Base-by-base conservation (phyloP, 2,797 vertebrate species). In the Ficedula albicollis region DNA sequence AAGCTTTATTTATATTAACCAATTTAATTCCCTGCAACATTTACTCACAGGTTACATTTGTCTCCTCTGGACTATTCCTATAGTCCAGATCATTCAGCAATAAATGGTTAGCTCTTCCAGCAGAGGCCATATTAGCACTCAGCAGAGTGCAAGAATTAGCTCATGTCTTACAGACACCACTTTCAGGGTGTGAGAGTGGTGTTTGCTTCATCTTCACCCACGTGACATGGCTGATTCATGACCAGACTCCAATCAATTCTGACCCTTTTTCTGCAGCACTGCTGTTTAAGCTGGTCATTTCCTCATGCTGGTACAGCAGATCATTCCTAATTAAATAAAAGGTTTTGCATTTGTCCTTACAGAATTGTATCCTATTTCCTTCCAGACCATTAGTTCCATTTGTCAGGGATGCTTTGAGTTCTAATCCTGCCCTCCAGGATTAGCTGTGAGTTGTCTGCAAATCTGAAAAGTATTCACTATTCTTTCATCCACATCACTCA, bases 321-420 rank as follows among this genome's bases (percentile, higher is more conserved):
- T 91, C 51, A 62, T 43, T 91, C 66, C 69, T 84, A 89, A 83
- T 77, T 70, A 78, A 87, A 75, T 84, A 43, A 83, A 84, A 85
- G n/a, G 36, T 64, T 72, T 63, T 68, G 7, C 51, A 58, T 78
- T 87, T 91, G 15, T 51, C 76, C 62, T 73, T 52, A 54, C 7
- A 73, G 52, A 89, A 62, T 25, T 58, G 36, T 73, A 82, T 73
- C 55, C 55, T 69, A 2, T 32, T 89, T 95, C 76, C 68, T 92
- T 92, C 58, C 49, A 83, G 64, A 58, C 18, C n/a, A 66, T 62
- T 86, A 81, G 64, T 54, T 91, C 56, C 64, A 48, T 75, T 68
- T 91, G 46, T 62, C 46, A 81, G 55, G 62, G 43, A 60, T 3
- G 56, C 59, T 93, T 58, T 62, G 51, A 84, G n/a, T 70, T 87